Base-by-base conservation (phyloP, 2,888 invertebrate genomes). In the Noctua pronuba region DNA sequence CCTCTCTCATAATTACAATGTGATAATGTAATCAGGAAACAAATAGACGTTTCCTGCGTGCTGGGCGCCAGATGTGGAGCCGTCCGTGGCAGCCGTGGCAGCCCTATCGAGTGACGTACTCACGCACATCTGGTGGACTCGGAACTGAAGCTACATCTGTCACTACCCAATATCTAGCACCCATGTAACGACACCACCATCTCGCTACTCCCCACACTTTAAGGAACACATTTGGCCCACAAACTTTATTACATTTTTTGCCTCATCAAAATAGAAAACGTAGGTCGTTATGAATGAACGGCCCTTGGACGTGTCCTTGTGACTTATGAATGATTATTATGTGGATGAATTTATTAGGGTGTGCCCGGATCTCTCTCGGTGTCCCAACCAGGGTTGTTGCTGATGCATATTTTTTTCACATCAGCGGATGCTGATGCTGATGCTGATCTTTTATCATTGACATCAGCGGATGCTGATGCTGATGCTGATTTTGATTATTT, bases 311-410 rank as follows among this genome's bases (percentile, higher is more conserved):
- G 90, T 92, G 92, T 93, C 93, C 93, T 93, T 91, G 92, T 88
- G 86, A 83, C 78, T 90, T 90, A 92, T 94, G 93, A 94, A 94
- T 93, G 92, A 94, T 93, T 91, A 91, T 90, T 89, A 91, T 91
- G 90, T 93, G 92, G 92, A 93, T 92, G 92, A 91, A 87, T 88
- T 88, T 83, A 86, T 89, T 89, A 86, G 88, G 88, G 87, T 82
- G 87, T 87, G 86, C 88, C 88, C 79, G 80, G 88, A 84, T 77
- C 87, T 82, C 82, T 79, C 80, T 75, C 73, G 64, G 84, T 73
- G 75, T 73, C 73, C 77, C 80, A 75, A 70, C 68, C n/a, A n/a
- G n/a, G n/a, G n/a, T n/a, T n/a, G n/a, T n/a, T n/a, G n/a, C n/a
- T n/a, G n/a, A n/a, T n/a, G n/a, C n/a, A n/a, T n/a, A n/a, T n/a